These are phyloP conservation scores for Lagodon rhomboides DNA, from an alignment of 2,797 vertebrate species.

Conservation along the genomic window DNA sequence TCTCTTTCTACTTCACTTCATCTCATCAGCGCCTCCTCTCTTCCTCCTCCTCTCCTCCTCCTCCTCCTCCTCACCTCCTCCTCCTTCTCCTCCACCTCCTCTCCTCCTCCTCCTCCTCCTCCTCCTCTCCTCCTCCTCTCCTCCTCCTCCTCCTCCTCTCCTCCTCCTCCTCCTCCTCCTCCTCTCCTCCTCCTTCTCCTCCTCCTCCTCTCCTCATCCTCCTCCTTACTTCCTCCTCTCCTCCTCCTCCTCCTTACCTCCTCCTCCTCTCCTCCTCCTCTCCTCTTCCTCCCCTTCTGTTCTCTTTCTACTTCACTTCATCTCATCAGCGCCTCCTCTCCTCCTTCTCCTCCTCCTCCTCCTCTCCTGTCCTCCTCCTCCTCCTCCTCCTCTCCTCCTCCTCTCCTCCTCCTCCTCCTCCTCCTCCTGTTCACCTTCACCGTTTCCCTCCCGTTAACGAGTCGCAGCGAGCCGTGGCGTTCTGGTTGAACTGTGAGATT, in stretches of 20 bases:
- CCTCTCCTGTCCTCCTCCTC: too few species aligned
- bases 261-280: not conserved
- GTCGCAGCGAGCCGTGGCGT: not conserved
- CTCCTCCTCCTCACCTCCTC: too few species aligned
- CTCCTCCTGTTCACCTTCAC: not conserved
- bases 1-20: not conserved
- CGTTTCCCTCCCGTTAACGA: not conserved
- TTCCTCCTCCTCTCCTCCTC: too few species aligned
- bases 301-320: not conserved
- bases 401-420: not conserved
- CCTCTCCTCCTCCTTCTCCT: not conserved
- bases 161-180: not conserved
- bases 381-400: not conserved
- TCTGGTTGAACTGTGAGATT: slow-evolving; percentile 28
- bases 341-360: too few species aligned
- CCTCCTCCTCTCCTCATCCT: too few species aligned
- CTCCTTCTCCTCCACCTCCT: too few species aligned
- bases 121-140: not conserved
- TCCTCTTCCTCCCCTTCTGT: not conserved
- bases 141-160: not conserved
- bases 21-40: not conserved
- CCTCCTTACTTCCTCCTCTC: too few species aligned
- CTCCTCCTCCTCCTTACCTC: too few species aligned
- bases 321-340: not conserved
- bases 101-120: not conserved